Conservation (phyloP, 2,797 vertebrate species). For the Melopsittacus undulatus region DNA sequence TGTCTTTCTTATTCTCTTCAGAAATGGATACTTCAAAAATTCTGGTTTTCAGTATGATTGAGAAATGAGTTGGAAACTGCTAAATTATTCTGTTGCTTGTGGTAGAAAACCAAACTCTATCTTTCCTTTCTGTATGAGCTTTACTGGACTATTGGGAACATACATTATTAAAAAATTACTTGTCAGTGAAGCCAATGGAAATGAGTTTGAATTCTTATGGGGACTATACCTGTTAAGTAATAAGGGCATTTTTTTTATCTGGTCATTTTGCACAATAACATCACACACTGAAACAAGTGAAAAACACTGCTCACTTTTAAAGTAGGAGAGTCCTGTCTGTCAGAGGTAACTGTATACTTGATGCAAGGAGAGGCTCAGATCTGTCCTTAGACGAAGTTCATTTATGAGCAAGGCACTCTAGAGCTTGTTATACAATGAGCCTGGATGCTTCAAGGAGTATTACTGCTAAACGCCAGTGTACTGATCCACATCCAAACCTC, state of each 20-base stretch:
- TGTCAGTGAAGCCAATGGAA: slow-evolving; percentile 25
- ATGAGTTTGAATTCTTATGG: slow-evolving; percentile 13
- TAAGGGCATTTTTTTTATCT: neutral
- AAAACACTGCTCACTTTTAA: neutral
- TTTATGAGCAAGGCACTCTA: neutral
- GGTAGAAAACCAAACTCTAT: neutral
- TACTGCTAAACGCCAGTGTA: neutral
- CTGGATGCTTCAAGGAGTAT: neutral
- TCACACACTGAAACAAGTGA: neutral
- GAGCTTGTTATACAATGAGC: neutral
- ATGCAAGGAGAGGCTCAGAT: neutral
- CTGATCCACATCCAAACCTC: neutral
- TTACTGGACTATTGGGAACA: neutral
- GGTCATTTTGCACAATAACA: neutral
- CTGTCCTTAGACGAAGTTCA: neutral
- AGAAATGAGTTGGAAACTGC: neutral
- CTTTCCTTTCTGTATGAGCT: neutral
- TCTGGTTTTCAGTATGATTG: neutral
- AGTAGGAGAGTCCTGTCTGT: neutral
- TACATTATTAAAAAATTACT: slow-evolving; percentile 38
- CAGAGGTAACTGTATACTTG: neutral
- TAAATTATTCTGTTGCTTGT: neutral
- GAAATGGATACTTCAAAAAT: neutral
- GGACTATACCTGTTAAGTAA: neutral
- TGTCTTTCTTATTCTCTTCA: neutral